Evolutionary conservation across 2,888 invertebrate genomes (phyloP), one percentile per base, ranked within the genome.

Genomic region (Chromoteleia sp.): DNA sequence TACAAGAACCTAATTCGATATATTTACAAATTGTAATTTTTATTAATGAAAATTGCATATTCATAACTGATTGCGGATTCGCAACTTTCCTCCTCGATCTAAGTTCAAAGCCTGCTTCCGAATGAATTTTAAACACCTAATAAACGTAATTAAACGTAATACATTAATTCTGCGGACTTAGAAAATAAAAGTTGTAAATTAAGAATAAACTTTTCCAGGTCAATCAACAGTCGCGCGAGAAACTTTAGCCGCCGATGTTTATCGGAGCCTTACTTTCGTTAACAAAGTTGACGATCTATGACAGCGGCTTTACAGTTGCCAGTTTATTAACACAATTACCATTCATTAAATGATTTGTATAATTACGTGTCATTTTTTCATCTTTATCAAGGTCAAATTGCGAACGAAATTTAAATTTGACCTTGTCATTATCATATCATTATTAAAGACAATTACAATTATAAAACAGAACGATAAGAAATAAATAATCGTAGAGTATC

Each of bases 181-280:
- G 59, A 56, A 67, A 75, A 67, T 39, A 76, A 61, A 77, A 54
- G 54, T 43, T 41, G 30, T 76, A 33, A 68, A 67, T 52, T 56
- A 45, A 76, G 58, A 59, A 63, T 54, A 33, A 78, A 65, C 39
- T 71, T 71, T 78, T 65, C 50, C 78, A 78, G 78, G 78, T 71
- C 78, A 78, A 15, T 71, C 71, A 67, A 59, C 58, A 77, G 63
- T 45, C 39, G 48, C 36, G 48, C 21, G 48, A 25, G 30, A 50
- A 78, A 71, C 70, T 78, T 78, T 71, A n/a, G 14, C 17, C 14
- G 39, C 36, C 4, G 61, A 56, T 77, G 48, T 61, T 56, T 70
- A 43, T 78, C 58, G 63, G 12, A 52, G 52, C 36, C 17, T 67
- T 65, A 78, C 70, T 71, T 71, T 76, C 54, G 43, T 52, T 21